phyloP scores from a whole-genome alignment of 2,797 vertebrate species.

The Bovichtus variegatus region DNA sequence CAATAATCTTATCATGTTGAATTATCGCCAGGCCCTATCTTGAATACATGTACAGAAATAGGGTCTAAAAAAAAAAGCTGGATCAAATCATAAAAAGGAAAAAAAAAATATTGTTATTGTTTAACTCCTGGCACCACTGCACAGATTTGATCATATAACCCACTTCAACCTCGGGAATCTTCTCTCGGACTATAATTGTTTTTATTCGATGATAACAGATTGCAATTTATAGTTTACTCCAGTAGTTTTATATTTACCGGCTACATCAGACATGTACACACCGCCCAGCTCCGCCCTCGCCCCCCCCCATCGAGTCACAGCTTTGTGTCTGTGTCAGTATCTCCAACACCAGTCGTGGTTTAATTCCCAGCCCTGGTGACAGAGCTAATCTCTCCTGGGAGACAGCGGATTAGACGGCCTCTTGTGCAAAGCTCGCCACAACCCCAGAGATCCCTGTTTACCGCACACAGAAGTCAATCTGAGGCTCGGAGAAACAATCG shows the following conservation, averaged over 20 bases:
- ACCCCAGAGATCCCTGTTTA: conserved; percentile 50
- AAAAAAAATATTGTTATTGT: neutral
- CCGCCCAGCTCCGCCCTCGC: neutral
- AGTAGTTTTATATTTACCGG: conserved; percentile 17
- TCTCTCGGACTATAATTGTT: neutral
- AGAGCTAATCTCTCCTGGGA: conserved; percentile 75
- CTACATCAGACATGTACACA: neutral
- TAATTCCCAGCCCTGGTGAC: conserved; percentile 69
- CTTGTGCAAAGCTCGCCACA: conserved; percentile 61
- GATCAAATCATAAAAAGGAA: too few relatives aligned
- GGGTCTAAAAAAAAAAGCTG: too few relatives aligned
- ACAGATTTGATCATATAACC: neutral
- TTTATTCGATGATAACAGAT: conserved; percentile 7
- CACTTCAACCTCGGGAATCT: neutral
- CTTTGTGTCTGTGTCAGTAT: conserved; percentile 48
- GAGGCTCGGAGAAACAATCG: conserved; percentile 1
- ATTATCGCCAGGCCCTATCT: too few relatives aligned
- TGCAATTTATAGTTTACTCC: neutral
- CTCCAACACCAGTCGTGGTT: conserved; percentile 55
- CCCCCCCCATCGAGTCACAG: conserved; percentile 1
- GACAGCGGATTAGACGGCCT: conserved; percentile 72
- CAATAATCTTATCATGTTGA: too few relatives aligned
- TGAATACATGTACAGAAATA: too few relatives aligned
- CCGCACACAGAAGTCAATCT: conserved; percentile 4
- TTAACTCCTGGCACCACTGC: neutral